Evolutionary conservation across 2,888 invertebrate species (phyloP), one percentile per base, ranked within the genome.

Genomic region (Meganola albula): DNA sequence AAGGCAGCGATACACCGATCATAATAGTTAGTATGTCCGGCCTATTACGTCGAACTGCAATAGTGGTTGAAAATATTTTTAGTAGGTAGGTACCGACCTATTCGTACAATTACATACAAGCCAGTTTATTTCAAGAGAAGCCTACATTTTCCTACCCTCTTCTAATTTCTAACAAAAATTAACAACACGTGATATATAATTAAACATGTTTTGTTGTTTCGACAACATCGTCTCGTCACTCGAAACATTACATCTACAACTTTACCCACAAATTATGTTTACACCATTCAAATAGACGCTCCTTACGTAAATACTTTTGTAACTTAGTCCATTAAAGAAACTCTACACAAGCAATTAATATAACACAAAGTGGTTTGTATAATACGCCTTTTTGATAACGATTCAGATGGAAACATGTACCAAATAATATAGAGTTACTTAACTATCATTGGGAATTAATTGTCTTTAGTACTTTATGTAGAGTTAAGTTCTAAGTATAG

Each of bases 231-330:
- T 66, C 66, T 56, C 65, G 67, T 66, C 66, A 59, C 69, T 53
- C 67, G 57, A 65, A 70, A 72, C 75, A 74, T 76, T 74, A 77
- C 67, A 71, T 67, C 63, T 58, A 55, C 52, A 80, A 82, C 70
- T 80, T 80, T 64, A 57, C 60, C 74, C 73, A 78, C 79, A 82
- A 82, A 79, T 80, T 75, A 77, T 70, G 71, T 82, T 77, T 79
- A 74, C 78, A 75, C 74, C 74, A 75, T 76, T 78, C 70, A 71
- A 74, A 79, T 80, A 75, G 72, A 72, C 72, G 67, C 67, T 69
- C 58, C 57, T 64, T 74, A 72, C 66, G 68, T 72, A 73, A 74
- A 78, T 77, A 77, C 75, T 78, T 77, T 69, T 67, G 65, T 57
- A 80, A 79, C 73, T 78, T 61, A 68, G 61, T 73, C 78, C 76